Evolutionary conservation across 2,113 vertebrate species (phyloP), one percentile per base, ranked within the genome.

Genomic region (Aythya baeri): DNA sequence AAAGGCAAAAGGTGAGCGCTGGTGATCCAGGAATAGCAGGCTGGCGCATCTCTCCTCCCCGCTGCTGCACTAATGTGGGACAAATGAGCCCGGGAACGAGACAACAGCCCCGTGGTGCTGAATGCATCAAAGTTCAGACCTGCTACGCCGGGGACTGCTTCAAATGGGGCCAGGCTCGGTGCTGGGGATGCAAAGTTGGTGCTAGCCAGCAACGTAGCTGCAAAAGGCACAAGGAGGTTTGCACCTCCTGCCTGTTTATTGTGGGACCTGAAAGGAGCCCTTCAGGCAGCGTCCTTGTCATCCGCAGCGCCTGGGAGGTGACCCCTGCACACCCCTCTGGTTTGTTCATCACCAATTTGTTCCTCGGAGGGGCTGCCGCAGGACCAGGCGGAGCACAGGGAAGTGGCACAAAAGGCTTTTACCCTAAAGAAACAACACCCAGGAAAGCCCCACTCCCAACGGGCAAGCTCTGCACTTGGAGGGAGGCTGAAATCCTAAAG

Each of bases 1-100:
- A 89, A 92, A 97, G 79, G 86, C 63, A 93, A 38, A 89, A 90
- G 86, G 95, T 77, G 75, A 34, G 65, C 72, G 66, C 78, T 80
- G 76, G 68, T 13, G 9, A 26, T 81, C 81, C 87, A 74, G 82
- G 93, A 96, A 89, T 89, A 94, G 87, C 87, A 83, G 75, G 41
- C 89, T 2, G 7, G 70, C 27, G 71, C 27, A 3, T n/a, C 41
- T 57, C 70, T 55, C 68, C 83, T 80, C 80, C 59, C 29, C 7
- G 6, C 43, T 62, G 58, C 72, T 18, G 41, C 8, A 27, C 75
- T 94, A 32, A 59, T 49, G 31, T 12, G 78, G 89, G 87, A 87
- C 75, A 82, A 88, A 88, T 26, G 85, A 95, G 75, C 74, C 81
- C 13, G 0, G 93, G 67, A 70, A 50, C 0, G 22, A 89, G 79